Percentiles rank a stretch among this genome's conserved stretches.
Evolutionary conservation across 1,140 invertebrate genomes (phyloP).

Genomic region (Sinonovacula constricta): DNA sequence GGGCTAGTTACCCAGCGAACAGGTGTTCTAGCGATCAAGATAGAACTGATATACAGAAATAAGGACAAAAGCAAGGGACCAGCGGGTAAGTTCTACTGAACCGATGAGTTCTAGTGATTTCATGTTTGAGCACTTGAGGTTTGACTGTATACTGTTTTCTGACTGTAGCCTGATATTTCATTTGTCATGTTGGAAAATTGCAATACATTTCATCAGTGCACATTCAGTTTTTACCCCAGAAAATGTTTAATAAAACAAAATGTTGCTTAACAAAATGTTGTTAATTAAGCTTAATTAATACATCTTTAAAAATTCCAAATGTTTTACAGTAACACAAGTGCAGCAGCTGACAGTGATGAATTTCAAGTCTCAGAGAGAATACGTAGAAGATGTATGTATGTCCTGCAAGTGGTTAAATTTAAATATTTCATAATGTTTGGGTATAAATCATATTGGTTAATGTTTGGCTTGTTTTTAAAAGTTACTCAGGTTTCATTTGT

Average conservation of each 20-base stretch:
- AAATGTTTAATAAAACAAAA: neutral
- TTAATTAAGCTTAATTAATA: neutral
- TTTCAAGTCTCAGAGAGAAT: slow-evolving; percentile 74
- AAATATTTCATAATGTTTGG: neutral
- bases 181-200: neutral
- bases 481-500: neutral
- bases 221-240: neutral
- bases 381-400: slow-evolving; percentile 72
- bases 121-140: no score
- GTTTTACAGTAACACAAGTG: slow-evolving; percentile 58
- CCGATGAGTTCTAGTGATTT: no score
- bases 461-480: neutral
- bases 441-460: neutral
- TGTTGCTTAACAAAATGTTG: neutral
- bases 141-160: neutral
- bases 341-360: slow-evolving; percentile 69
- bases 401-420: neutral
- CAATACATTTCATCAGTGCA: neutral
- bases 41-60: no score
- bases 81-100: no score
- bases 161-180: neutral
- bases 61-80: no score
- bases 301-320: slow-evolving; percentile 21
- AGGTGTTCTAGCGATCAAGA: no score
- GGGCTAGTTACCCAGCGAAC: no score